Percentiles rank a stretch among this genome's conserved stretches.
These are phyloP conservation scores for Pogonocichla stellata DNA, from an alignment of 2,113 vertebrate species.

Conservation along the genomic window DNA sequence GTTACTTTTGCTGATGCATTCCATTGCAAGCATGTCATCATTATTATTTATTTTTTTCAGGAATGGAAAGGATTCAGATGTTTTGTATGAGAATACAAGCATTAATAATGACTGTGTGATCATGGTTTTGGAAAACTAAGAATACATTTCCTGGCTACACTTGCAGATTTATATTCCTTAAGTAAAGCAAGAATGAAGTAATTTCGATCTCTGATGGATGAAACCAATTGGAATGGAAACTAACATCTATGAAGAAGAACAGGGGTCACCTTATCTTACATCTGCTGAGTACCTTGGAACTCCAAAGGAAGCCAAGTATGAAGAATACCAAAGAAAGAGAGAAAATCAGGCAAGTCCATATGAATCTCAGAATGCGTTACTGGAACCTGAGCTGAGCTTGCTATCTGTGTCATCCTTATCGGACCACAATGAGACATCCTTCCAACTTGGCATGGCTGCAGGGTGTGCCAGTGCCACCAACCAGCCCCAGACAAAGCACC, in stretches of 20 bases:
- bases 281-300: background rate
- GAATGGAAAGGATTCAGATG: background rate
- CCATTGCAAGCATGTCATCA: background rate
- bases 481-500: background rate
- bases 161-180: background rate
- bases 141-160: background rate
- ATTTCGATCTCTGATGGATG: conserved; percentile 36
- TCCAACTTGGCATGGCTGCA: background rate
- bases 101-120: background rate
- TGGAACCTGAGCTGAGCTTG: background rate
- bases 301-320: background rate
- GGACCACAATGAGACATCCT: background rate
- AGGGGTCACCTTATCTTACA: background rate
- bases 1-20: background rate
- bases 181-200: conserved; percentile 6
- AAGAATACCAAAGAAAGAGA: background rate
- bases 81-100: background rate
- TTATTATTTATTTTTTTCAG: background rate
- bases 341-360: background rate
- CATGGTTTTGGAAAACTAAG: background rate
- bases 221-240: conserved; percentile 75
- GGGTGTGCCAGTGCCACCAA: background rate
- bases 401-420: background rate
- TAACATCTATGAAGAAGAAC: conserved; percentile 50
- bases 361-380: background rate